phyloP scores from a whole-genome alignment of 1,140 invertebrate genomes.

The Oedothorax gibbosus region DNA sequence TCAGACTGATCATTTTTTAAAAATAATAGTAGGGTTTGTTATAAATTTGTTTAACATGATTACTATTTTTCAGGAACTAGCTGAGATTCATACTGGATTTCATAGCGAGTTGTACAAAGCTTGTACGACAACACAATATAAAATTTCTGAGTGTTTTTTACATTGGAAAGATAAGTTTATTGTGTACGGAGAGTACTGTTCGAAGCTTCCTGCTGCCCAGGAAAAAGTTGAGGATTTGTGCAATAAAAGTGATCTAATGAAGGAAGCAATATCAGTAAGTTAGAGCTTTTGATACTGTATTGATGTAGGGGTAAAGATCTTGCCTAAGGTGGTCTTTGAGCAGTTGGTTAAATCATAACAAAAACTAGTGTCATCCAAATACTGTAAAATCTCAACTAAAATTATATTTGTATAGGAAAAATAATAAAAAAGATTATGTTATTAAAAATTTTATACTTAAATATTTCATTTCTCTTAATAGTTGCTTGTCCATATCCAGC shows the following conservation, averaged over 20 bases:
- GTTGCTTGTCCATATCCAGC: too few relatives aligned
- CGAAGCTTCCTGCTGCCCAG: constrained; percentile 87
- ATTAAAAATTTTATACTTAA: too few relatives aligned
- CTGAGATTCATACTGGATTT: constrained; percentile 87
- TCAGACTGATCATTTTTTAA: not conserved
- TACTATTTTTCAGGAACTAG: constrained; percentile 76
- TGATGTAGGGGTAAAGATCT: not conserved
- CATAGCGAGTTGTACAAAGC: constrained; percentile 83
- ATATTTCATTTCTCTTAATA: too few relatives aligned
- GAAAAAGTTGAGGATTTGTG: constrained; percentile 81
- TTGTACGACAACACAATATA: constrained; percentile 68
- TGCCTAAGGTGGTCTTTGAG: too few relatives aligned
- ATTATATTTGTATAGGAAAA: not conserved
- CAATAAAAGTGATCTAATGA: constrained; percentile 74
- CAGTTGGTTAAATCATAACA: not conserved
- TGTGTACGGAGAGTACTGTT: constrained; percentile 95
- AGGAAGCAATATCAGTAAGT: constrained; percentile 73
- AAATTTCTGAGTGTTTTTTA: constrained; percentile 80
- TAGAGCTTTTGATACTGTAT: not conserved
- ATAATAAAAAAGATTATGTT: too few relatives aligned
- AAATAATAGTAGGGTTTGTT: not conserved
- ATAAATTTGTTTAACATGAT: not conserved
- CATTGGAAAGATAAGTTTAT: constrained; percentile 90
- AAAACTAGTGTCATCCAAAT: not conserved
- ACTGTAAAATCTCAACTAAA: not conserved